phyloP scores from a whole-genome alignment of 2,797 vertebrate genomes.

The Pachyuromys duprasi region DNA sequence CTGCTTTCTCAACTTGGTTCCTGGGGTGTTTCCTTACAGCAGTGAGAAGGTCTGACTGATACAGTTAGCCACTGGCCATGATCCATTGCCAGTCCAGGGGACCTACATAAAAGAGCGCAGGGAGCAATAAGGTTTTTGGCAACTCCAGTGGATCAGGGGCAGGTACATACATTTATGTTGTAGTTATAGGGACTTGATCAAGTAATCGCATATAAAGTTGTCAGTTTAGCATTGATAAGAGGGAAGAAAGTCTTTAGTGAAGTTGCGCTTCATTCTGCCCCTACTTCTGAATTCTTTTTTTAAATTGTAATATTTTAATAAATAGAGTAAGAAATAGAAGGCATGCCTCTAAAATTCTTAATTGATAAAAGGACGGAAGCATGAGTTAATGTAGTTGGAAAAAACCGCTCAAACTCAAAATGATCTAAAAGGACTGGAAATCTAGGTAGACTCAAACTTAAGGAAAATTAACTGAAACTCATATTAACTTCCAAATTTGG shows the following conservation, averaged over 20 bases:
- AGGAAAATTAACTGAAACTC: slow-evolving; percentile 12
- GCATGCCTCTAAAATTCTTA: background rate
- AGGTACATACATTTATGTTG: background rate
- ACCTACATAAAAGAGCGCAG: background rate
- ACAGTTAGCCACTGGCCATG: background rate
- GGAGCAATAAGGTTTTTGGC: background rate
- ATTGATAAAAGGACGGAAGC: background rate
- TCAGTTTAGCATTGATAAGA: background rate
- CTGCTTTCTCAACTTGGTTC: background rate
- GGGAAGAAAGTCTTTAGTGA: background rate
- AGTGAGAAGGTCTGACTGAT: background rate
- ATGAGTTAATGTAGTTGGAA: background rate
- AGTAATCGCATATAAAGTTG: background rate
- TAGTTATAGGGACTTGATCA: background rate
- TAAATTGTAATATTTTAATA: slow-evolving; percentile 15
- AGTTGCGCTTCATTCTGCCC: background rate
- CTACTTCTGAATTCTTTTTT: slow-evolving; percentile 1
- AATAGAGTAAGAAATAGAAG: slow-evolving; percentile 21
- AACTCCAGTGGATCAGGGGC: background rate
- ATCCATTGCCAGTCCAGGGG: background rate
- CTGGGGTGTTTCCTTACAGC: background rate
- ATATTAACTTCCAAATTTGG: slow-evolving; percentile 32
- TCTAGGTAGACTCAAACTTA: background rate
- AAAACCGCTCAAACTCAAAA: slow-evolving; percentile 42
- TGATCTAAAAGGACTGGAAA: background rate